Base-by-base conservation (phyloP, 2,888 invertebrate genomes). In the Drosophila buzzatii region DNA sequence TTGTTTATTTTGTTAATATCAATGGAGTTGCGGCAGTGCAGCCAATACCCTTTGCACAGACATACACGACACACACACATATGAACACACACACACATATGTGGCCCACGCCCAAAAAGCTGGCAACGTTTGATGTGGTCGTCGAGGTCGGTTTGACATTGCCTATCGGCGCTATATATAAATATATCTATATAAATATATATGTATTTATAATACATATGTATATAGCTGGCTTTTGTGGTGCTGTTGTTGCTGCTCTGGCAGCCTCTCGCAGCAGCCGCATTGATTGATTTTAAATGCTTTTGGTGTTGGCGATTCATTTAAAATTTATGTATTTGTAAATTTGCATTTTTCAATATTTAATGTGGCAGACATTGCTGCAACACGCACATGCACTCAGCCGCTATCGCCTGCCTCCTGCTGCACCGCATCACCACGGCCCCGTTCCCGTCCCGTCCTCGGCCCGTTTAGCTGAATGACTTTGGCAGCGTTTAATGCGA, bases 271-370 rank as follows among this genome's bases (percentile, higher is more conserved):
- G 69, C 65, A 52, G 69, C 70, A 57, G 73, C 56, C 51, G 14
- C 74, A 86, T 85, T 82, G 89, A 88, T 88, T 89, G 90, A 90
- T 88, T 88, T 90, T 79, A 83, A 88, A 86, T 82, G 89, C 75
- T 79, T 83, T 86, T 76, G 89, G 88, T 89, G 90, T 88, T 88
- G 88, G 82, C 82, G 55, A 82, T 67, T 79, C 81, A 88, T 89
- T 83, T 71, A 79, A 82, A 89, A 89, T 89, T 86, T 55, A 90
- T 89, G 88, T 76, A 79, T 82, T 87, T 89, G 82, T 85, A 87
- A 89, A 89, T 87, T 89, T 85, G 78, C 76, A 84, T 86, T 80
- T 85, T 89, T 81, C 72, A 89, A 86, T 89, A 89, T 84, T 86
- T 89, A 79, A 87, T 85, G 74, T 77, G 66, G 75, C 81, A 76